Conservation (phyloP, 1,140 invertebrate genomes). For the Listronotus oregonensis region DNA sequence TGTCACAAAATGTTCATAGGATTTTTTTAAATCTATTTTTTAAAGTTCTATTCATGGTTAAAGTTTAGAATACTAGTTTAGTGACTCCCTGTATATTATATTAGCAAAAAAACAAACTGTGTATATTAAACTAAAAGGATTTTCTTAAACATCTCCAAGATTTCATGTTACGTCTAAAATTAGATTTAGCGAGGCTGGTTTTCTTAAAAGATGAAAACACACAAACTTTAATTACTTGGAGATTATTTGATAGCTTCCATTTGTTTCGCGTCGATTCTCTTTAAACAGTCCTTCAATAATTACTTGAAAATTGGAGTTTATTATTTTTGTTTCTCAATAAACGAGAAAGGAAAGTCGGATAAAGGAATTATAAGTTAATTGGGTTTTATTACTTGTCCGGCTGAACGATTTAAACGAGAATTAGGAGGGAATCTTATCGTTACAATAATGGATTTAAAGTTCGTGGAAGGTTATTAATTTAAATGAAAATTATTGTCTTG, state of each 20-base stretch:
- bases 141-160: no score
- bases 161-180: no score
- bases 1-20: no score
- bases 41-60: no score
- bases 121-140: no score
- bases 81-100: no score
- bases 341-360: slow-evolving; percentile 35
- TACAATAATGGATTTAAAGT: slow-evolving; percentile 22
- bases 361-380: slow-evolving; percentile 38
- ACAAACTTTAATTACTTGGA: slow-evolving; percentile 36
- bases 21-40: no score
- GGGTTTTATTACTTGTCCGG: slow-evolving; percentile 38
- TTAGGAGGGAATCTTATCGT: slow-evolving; percentile 21
- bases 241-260: slow-evolving; percentile 30
- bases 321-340: slow-evolving; percentile 37
- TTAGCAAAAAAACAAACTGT: no score
- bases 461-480: slow-evolving; percentile 19
- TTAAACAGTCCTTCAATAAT: slow-evolving; percentile 37
- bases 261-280: slow-evolving; percentile 32
- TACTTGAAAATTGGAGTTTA: slow-evolving; percentile 37
- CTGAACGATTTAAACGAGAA: slow-evolving; percentile 29
- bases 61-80: no score
- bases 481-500: slow-evolving; percentile 18
- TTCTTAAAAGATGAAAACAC: slow-evolving; percentile 5
- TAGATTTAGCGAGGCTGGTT: background rate